Percentiles rank a stretch among this genome's conserved stretches.
phyloP scores from a whole-genome alignment of 2,113 vertebrate genomes.

The Onychostoma macrolepis region DNA sequence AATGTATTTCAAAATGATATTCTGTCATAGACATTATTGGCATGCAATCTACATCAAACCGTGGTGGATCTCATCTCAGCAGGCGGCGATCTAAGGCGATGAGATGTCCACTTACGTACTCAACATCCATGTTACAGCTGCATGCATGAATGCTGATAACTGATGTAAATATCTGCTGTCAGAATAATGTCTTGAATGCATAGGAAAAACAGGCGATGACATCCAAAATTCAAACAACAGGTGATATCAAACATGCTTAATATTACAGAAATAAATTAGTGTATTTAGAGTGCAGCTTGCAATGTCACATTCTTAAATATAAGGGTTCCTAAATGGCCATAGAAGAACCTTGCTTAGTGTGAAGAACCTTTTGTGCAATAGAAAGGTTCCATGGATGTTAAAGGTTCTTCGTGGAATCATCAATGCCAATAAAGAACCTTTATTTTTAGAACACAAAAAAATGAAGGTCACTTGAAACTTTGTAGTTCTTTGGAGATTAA shows the following conservation, averaged over 20 bases:
- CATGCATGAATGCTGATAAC: slow-evolving; percentile 23
- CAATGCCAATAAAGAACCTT: not conserved
- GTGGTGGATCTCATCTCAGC: not conserved
- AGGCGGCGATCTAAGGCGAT: not conserved
- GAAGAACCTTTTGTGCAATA: too few relatives aligned
- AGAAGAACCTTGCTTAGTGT: too few relatives aligned
- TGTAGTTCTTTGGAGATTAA: not conserved
- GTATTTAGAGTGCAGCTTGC: not conserved
- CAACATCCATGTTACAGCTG: slow-evolving; percentile 17
- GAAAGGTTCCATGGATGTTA: not conserved
- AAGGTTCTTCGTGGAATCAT: not conserved
- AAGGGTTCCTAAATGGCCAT: not conserved
- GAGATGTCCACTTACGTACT: not conserved
- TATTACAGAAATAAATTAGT: not conserved
- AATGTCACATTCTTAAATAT: not conserved
- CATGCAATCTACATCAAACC: slow-evolving; percentile 53
- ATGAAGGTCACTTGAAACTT: too few relatives aligned
- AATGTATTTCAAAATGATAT: slow-evolving; percentile 99
- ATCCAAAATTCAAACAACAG: not conserved
- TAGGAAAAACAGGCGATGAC: not conserved
- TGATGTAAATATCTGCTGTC: slow-evolving; percentile 25
- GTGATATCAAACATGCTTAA: slow-evolving; percentile 4
- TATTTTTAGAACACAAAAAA: too few relatives aligned
- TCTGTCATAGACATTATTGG: slow-evolving; percentile 69
- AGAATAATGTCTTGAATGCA: slow-evolving; percentile 1